These are phyloP conservation scores for Falco naumanni DNA, from an alignment of 2,797 vertebrate species.

Conservation along the genomic window DNA sequence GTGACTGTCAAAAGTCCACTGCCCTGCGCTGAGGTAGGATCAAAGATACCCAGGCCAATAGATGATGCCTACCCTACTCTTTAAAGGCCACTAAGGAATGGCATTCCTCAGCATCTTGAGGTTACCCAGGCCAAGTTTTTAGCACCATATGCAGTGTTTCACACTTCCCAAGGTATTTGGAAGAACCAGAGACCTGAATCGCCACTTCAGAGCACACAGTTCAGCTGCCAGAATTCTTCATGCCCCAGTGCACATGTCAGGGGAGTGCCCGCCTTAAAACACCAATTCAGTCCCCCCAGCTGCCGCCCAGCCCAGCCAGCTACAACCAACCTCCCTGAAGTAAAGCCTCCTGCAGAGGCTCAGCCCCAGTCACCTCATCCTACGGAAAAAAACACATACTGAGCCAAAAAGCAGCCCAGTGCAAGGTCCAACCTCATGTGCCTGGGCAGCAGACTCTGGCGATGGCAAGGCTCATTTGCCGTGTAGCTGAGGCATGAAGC, in stretches of 20 bases:
- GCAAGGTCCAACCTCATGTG: not conserved
- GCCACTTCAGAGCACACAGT: not conserved
- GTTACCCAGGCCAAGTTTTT: not conserved
- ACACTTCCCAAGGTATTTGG: not conserved
- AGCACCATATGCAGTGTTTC: not conserved
- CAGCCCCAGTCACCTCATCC: not conserved
- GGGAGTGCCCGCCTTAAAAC: not conserved
- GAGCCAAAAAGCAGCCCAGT: not conserved
- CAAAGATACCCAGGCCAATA: not conserved
- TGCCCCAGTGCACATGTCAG: not conserved
- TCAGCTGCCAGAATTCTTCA: not conserved
- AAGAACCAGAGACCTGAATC: not conserved
- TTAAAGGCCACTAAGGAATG: not conserved
- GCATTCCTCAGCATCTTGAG: not conserved
- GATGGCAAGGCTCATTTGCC: not conserved
- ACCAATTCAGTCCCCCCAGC: not conserved
- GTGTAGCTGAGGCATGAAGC: rapidly evolving
- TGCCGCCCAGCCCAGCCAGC: not conserved
- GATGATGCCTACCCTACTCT: not conserved
- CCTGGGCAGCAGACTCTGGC: not conserved
- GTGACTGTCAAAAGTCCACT: not conserved
- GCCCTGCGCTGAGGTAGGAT: not conserved
- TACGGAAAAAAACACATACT: not conserved
- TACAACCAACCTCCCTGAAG: not conserved
- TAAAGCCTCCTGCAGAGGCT: not conserved